Percentiles rank a stretch among this genome's conserved stretches.
Conservation (phyloP, 1,140 invertebrate species). For the Listronotus bonariensis region DNA sequence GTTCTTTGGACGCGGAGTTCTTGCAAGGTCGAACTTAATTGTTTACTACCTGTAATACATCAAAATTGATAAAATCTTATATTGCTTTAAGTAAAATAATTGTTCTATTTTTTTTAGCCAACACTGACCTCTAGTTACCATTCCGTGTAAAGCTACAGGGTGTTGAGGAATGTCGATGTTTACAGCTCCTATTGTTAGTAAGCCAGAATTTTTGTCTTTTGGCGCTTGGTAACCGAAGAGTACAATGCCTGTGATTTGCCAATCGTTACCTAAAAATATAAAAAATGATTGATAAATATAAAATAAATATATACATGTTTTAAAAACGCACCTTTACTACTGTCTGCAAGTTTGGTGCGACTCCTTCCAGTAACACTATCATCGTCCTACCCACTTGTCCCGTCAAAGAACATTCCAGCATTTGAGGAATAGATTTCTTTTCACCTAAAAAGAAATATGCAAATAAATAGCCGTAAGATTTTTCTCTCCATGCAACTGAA, state of each 20-base stretch:
- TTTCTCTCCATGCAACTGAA: too few relatives aligned
- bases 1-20: conserved; percentile 80
- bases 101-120: background rate
- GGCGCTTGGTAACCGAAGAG: conserved; percentile 76
- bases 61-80: background rate
- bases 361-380: conserved; percentile 90
- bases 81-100: background rate
- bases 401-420: conserved; percentile 84
- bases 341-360: conserved; percentile 88
- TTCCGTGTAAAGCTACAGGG: conserved; percentile 93
- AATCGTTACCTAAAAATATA: conserved; percentile 31
- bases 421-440: conserved; percentile 73
- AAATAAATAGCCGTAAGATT: background rate
- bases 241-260: conserved; percentile 88
- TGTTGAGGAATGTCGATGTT: conserved; percentile 96
- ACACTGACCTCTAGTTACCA: conserved; percentile 81
- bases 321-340: conserved; percentile 82
- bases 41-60: conserved; percentile 69
- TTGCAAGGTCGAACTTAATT: conserved; percentile 89
- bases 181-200: conserved; percentile 86
- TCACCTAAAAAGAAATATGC: conserved; percentile 45
- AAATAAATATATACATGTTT: too few relatives aligned
- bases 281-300: too few relatives aligned
- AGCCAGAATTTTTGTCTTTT: conserved; percentile 84
- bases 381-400: conserved; percentile 90